Conservation (phyloP, 2,113 vertebrate species). For the Redunca redunca region DNA sequence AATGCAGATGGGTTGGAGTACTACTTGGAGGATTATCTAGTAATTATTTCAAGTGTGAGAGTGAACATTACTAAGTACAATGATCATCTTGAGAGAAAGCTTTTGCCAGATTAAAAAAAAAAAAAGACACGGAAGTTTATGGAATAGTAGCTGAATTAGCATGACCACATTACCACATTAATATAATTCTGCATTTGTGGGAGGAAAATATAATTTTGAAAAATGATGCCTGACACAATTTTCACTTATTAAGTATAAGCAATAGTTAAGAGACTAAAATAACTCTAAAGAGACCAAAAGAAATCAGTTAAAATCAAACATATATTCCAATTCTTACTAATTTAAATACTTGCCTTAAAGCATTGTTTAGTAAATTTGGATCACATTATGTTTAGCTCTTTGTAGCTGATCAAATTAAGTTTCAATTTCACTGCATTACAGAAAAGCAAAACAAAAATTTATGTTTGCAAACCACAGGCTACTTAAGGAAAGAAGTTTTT, state of each 20-base stretch:
- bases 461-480: not conserved
- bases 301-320: not conserved
- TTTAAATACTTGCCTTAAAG: slow-evolving; percentile 47
- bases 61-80: not conserved
- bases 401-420: slow-evolving; percentile 12
- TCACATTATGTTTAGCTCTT: not conserved
- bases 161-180: not conserved
- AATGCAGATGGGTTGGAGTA: not conserved
- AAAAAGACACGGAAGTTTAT: not conserved
- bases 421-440: not conserved
- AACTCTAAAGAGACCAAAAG: not conserved
- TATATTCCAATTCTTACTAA: not conserved
- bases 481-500: not conserved
- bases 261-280: not conserved
- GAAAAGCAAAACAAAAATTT: slow-evolving; percentile 2
- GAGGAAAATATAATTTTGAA: not conserved
- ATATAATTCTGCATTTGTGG: not conserved
- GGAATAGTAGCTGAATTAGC: not conserved
- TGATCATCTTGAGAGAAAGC: not conserved
- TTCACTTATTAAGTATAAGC: not conserved
- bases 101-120: not conserved
- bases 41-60: not conserved
- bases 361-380: not conserved
- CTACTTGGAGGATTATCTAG: not conserved
- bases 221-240: not conserved